Evolutionary conservation across 1,140 invertebrate genomes (phyloP).

Genomic region (Trinorchestia longiramus): DNA sequence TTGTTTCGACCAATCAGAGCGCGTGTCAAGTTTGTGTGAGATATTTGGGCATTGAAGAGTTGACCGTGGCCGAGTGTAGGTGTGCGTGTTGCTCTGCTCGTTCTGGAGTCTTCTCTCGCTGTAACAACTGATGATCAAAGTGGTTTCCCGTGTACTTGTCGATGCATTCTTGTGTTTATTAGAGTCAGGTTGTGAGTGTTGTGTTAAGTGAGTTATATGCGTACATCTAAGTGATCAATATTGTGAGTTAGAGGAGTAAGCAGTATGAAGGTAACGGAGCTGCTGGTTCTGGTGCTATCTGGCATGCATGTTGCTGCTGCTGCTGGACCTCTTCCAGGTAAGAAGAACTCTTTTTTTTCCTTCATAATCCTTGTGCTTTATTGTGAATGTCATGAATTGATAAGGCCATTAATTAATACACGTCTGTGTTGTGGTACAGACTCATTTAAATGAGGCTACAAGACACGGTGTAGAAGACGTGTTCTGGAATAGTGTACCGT

Average conservation of each 20-base stretch:
- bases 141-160: background rate
- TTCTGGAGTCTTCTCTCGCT: background rate
- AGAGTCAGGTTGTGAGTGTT: background rate
- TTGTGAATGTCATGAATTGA: too few relatives aligned
- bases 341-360: background rate
- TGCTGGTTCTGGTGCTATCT: background rate
- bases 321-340: constrained; percentile 37
- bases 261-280: background rate
- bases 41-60: constrained; percentile 35
- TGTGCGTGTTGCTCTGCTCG: background rate
- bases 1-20: background rate
- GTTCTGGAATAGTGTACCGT: too few relatives aligned
- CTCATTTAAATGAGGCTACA: too few relatives aligned
- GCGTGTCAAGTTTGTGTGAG: constrained; percentile 9
- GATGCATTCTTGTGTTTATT: background rate
- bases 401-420: too few relatives aligned
- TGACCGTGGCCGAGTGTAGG: constrained; percentile 4
- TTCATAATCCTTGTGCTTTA: background rate
- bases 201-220: background rate
- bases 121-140: background rate
- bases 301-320: background rate
- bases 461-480: too few relatives aligned
- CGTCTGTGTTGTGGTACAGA: too few relatives aligned
- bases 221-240: background rate
- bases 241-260: background rate